phyloP scores from a whole-genome alignment of 2,797 vertebrate genomes.

The Leptodactylus fallax region DNA sequence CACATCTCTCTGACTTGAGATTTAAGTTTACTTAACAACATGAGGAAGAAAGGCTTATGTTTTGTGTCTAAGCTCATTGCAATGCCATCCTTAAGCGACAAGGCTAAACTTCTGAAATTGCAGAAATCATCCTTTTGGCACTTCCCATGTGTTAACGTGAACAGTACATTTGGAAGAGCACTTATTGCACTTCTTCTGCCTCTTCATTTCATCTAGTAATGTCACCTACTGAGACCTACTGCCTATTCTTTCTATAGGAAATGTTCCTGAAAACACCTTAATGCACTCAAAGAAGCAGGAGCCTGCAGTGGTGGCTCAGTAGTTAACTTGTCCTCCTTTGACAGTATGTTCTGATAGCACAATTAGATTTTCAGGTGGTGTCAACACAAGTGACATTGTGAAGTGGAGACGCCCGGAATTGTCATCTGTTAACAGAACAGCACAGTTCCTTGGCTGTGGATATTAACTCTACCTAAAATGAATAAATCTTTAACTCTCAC shows the following conservation, averaged over 20 bases:
- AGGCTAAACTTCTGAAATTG: slow-evolving; percentile 44
- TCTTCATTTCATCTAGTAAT: slow-evolving; percentile 57
- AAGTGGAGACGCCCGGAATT: slow-evolving; percentile 36
- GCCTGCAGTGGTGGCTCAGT: slow-evolving; percentile 10
- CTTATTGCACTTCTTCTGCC: slow-evolving; percentile 51
- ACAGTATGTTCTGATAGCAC: slow-evolving; percentile 55
- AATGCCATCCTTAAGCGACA: not conserved
- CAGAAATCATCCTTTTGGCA: slow-evolving; percentile 50
- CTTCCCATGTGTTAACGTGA: slow-evolving; percentile 34
- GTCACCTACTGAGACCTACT: slow-evolving; percentile 34
- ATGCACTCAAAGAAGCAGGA: slow-evolving; percentile 34
- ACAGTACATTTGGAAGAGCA: not conserved
- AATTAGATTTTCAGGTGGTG: slow-evolving; percentile 52
- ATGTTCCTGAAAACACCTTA: slow-evolving; percentile 14
- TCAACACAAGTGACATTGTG: slow-evolving; percentile 46
- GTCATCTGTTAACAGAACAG: slow-evolving; percentile 25
- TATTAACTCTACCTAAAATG: not conserved
- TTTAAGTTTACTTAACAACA: not conserved
- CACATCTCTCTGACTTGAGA: not conserved
- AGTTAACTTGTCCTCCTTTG: slow-evolving; percentile 48
- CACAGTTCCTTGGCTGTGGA: not conserved
- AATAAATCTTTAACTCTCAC: not conserved
- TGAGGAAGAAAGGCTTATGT: not conserved
- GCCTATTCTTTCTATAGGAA: slow-evolving; percentile 33
- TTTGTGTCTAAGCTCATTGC: not conserved